Percentiles rank a stretch among this genome's conserved stretches.
phyloP scores from a whole-genome alignment of 2,888 invertebrate species.

The Orthonychiurus folsomi region DNA sequence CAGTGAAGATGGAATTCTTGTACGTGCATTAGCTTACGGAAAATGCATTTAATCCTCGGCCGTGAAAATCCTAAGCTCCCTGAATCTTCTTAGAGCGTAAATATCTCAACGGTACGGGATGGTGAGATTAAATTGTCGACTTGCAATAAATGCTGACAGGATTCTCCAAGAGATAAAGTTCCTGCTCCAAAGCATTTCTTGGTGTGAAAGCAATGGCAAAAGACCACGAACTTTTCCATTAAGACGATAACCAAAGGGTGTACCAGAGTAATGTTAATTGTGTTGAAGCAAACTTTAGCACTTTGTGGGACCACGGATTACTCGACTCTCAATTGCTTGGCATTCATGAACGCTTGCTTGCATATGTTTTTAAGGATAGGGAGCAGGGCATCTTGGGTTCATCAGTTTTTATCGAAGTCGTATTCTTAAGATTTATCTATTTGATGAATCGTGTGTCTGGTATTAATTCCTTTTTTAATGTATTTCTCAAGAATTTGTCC shows the following conservation, averaged over 20 bases:
- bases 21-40: too few relatives aligned
- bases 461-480: too few relatives aligned
- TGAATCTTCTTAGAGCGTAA: neutral
- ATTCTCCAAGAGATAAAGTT: neutral
- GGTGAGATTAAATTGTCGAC: slow-evolving; percentile 1
- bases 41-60: too few relatives aligned
- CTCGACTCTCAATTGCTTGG: too few relatives aligned
- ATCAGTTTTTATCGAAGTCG: too few relatives aligned
- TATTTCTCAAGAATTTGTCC: too few relatives aligned
- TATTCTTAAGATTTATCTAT: too few relatives aligned
- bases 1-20: too few relatives aligned
- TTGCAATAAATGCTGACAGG: neutral
- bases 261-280: neutral
- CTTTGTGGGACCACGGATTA: neutral
- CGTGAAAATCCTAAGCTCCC: neutral
- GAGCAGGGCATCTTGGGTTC: too few relatives aligned
- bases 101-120: neutral
- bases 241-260: neutral
- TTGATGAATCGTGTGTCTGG: too few relatives aligned
- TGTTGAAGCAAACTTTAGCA: neutral
- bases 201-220: neutral
- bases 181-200: neutral
- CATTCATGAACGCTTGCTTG: too few relatives aligned
- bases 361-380: too few relatives aligned
- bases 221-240: neutral